Percentiles rank a stretch among this genome's conserved stretches.
Conservation (phyloP, 2,888 invertebrate genomes). For the Aphidius colemani region DNA sequence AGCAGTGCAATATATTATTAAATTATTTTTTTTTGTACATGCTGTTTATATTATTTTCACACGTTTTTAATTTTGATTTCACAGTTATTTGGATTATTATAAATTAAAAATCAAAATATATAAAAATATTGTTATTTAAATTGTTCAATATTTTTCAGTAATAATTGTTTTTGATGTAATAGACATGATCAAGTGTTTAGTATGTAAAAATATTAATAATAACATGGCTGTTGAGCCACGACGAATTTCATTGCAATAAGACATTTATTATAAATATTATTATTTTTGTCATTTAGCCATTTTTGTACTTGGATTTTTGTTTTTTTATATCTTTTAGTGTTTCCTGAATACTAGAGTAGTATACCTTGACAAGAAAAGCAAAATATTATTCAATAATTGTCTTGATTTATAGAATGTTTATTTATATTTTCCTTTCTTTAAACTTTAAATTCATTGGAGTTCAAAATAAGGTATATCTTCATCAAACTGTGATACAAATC, state of each 20-base stretch:
- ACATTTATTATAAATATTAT: no score
- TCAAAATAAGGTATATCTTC: conserved; percentile 22
- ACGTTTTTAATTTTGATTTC: conserved; percentile 13
- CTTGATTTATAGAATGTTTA: neutral
- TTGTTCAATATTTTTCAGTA: neutral
- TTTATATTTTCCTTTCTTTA: conserved; percentile 10
- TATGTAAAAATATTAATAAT: conserved; percentile 33
- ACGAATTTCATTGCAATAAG: conserved; percentile 36
- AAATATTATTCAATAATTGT: neutral
- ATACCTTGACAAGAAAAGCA: neutral
- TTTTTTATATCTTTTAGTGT: neutral
- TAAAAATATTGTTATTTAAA: neutral
- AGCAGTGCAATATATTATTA: conserved; percentile 25
- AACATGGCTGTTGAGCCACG: conserved; percentile 46
- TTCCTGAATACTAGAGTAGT: neutral
- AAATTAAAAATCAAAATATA: neutral
- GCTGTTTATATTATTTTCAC: neutral
- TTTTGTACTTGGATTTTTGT: conserved; percentile 8
- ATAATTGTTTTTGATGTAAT: conserved; percentile 5
- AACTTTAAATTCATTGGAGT: neutral
- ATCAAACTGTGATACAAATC: conserved; percentile 46
- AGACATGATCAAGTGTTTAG: conserved; percentile 28
- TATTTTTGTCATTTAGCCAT: conserved; percentile 16
- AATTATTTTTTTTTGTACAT: conserved; percentile 19
- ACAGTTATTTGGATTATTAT: conserved; percentile 11